Evolutionary conservation across 2,888 invertebrate genomes (phyloP), one percentile per base, ranked within the genome.

Genomic region (Leucania comma): DNA sequence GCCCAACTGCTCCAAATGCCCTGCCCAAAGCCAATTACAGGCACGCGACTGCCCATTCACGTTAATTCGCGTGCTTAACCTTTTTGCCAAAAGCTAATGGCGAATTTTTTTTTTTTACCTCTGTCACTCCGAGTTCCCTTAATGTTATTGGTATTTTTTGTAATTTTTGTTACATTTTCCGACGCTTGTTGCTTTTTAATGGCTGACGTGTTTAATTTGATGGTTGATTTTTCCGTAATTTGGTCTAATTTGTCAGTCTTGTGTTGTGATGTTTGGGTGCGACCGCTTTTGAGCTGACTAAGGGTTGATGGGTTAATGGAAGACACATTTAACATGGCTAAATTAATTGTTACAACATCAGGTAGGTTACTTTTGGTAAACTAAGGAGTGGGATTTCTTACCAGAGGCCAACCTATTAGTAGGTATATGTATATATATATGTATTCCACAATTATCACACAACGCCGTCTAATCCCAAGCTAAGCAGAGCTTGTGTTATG

Each of bases 21-120:
- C 74, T 73, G 63, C 76, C 72, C 64, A 84, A 83, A 86, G 87
- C 89, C 90, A 91, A 91, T 92, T 91, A 91, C 83, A 83, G 83
- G 84, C 90, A 90, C 87, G 89, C 89, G 89, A 90, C 87, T 87
- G 83, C 82, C 90, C 88, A 90, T 91, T 91, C 88, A 87, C 87
- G 88, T 85, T 90, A 91, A 92, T 92, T 89, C 85, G 78, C 68
- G 90, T 88, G 90, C 92, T 92, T 92, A 92, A 90, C 91, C 90
- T 92, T 92, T 93, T 92, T 90, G 89, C 89, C 46, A 58, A 65
- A 59, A 84, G 80, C 84, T 87, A 91, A 90, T 88, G 89, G 87
- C 69, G 74, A 76, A 75, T 84, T 90, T 91, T 91, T 90, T n/a
- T 90, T 90, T 87, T 75, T 81, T 68, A 72, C 71, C 82, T 75